These are phyloP conservation scores for Sarcoramphus papa DNA, from an alignment of 2,797 vertebrate species.

Conservation along the genomic window DNA sequence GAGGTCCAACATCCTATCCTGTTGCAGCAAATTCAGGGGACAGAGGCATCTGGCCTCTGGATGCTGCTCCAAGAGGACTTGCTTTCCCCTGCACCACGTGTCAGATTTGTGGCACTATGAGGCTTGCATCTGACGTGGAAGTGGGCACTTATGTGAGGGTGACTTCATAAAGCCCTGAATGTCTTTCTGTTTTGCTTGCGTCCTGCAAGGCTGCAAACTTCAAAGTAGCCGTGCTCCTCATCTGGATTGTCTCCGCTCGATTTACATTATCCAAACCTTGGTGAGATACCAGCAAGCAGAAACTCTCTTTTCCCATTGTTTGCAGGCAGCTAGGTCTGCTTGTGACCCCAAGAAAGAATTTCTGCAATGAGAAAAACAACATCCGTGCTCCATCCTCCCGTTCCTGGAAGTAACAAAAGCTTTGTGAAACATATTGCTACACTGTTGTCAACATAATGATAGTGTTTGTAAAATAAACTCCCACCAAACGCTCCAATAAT, in stretches of 20 bases:
- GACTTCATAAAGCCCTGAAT: too few species aligned
- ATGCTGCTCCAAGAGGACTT: background rate
- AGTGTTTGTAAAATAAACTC: slow-evolving; percentile 51
- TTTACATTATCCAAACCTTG: background rate
- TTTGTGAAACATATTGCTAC: slow-evolving; percentile 4
- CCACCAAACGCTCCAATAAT: slow-evolving; percentile 36
- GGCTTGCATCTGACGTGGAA: background rate
- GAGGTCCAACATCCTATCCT: background rate
- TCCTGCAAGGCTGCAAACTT: too few species aligned
- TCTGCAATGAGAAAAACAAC: background rate
- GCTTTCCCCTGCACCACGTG: accelerated
- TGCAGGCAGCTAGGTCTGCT: background rate
- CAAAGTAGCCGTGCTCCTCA: accelerated
- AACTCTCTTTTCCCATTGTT: accelerated
- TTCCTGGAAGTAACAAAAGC: slow-evolving; percentile 14
- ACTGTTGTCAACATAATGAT: slow-evolving; percentile 62
- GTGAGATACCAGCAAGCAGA: background rate
- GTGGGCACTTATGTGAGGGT: accelerated
- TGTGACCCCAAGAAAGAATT: background rate
- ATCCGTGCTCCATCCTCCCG: background rate
- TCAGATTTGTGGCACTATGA: background rate
- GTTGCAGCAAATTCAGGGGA: background rate
- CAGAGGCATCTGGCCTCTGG: background rate
- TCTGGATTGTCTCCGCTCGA: background rate
- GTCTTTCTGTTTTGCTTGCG: background rate